These are phyloP conservation scores for Ophion obscuratus DNA, from an alignment of 2,888 invertebrate genomes.

Conservation along the genomic window DNA sequence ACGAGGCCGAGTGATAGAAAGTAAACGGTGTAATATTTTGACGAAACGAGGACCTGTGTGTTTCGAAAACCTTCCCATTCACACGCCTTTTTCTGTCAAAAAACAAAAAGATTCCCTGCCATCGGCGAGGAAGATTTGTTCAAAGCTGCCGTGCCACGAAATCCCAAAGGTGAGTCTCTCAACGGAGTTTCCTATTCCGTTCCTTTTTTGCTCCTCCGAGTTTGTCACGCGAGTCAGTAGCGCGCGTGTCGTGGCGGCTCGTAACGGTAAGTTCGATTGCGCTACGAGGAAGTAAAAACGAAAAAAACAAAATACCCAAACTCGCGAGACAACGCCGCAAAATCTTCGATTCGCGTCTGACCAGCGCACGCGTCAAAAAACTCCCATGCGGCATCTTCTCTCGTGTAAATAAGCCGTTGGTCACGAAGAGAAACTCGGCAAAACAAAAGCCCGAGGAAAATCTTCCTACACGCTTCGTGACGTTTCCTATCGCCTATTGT, in stretches of 20 bases:
- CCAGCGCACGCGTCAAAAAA: neutral
- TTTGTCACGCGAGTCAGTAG: constrained; percentile 21
- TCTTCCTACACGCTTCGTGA: constrained; percentile 9
- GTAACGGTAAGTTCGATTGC: constrained; percentile 30
- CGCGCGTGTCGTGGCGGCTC: neutral
- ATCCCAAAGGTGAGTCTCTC: constrained; percentile 58
- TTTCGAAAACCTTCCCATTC: neutral
- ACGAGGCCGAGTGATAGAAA: neutral
- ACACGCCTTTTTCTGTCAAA: neutral
- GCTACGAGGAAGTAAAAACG: neutral
- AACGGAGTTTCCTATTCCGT: constrained; percentile 49
- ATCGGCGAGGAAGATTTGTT: constrained; percentile 24
- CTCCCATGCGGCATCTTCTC: neutral
- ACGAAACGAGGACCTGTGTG: constrained; percentile 2
- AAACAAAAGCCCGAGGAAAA: neutral
- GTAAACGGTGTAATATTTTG: constrained; percentile 12
- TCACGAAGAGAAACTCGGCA: constrained; percentile 24
- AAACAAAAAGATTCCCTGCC: constrained; percentile 21
- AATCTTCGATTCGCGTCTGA: neutral
- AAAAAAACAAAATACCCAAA: neutral
- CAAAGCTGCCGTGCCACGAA: constrained; percentile 53
- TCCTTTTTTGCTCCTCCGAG: constrained; percentile 16
- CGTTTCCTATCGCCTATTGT: neutral
- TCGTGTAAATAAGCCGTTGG: constrained; percentile 18
- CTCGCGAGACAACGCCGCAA: constrained; percentile 2